Evolutionary conservation across 2,113 vertebrate genomes (phyloP).

Genomic region (Xenopus tropicalis): DNA sequence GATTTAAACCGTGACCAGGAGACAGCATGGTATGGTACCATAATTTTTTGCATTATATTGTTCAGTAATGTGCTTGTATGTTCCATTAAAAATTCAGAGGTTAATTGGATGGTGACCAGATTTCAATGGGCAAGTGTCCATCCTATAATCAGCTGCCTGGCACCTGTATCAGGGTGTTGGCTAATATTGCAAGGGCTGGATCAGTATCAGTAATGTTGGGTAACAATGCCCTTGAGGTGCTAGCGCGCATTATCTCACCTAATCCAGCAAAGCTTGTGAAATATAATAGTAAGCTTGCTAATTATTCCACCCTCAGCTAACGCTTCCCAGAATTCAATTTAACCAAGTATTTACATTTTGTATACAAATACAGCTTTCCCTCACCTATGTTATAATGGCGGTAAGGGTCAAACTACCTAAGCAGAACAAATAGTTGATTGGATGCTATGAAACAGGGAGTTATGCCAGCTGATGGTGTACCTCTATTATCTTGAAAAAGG

Average conservation of each 20-base stretch:
- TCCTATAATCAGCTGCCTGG: constrained; percentile 10
- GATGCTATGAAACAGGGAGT: too few species aligned
- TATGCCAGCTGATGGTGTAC: too few species aligned
- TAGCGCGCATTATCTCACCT: constrained; percentile 17
- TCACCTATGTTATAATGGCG: too few species aligned
- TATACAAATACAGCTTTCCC: too few species aligned
- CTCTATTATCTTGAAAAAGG: too few species aligned
- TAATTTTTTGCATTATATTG: too few species aligned
- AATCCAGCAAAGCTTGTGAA: constrained; percentile 8
- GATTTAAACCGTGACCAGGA: too few species aligned
- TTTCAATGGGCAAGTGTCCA: constrained; percentile 13
- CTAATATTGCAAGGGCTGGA: constrained; percentile 19
- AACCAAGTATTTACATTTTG: too few species aligned
- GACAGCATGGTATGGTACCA: too few species aligned
- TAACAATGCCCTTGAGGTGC: constrained; percentile 28
- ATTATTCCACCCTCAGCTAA: constrained; percentile 13
- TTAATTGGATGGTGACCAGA: not conserved
- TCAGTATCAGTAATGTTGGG: constrained; percentile 24
- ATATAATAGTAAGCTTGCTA: constrained; percentile 1
- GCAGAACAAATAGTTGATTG: too few species aligned
- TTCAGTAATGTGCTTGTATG: too few species aligned
- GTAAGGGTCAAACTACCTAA: too few species aligned
- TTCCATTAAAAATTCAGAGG: not conserved
- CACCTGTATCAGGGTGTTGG: constrained; percentile 21
- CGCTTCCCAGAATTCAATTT: not conserved